A percentile compares a stretch with the other conserved stretches of the same genome.
Conservation (phyloP, 1,140 invertebrate genomes). For the Fragariocoptes setiger region DNA sequence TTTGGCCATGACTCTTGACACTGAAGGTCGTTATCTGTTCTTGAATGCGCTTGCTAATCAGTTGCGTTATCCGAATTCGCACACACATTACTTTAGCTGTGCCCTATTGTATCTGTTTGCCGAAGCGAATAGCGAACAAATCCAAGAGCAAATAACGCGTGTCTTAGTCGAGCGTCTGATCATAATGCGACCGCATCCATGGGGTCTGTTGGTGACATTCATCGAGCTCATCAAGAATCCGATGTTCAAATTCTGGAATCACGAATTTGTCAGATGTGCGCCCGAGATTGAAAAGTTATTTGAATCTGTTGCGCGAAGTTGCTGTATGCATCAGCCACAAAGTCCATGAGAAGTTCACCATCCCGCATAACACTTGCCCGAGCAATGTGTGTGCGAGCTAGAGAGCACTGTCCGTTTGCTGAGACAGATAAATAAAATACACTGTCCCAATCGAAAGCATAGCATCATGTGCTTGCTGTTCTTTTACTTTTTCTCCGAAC, state of each 20-base stretch:
- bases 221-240: constrained; percentile 97
- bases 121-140: constrained; percentile 85
- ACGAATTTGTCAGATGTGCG: constrained; percentile 94
- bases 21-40: constrained; percentile 80
- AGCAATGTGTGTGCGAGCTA: no score
- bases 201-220: constrained; percentile 92
- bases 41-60: constrained; percentile 96
- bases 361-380: no score
- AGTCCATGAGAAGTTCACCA: no score
- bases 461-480: no score
- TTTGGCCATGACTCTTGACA: constrained; percentile 80
- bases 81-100: constrained; percentile 97
- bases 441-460: no score
- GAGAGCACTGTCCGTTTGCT: no score
- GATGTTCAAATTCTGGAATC: constrained; percentile 93
- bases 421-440: no score
- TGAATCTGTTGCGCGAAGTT: constrained; percentile 6
- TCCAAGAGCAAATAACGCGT: constrained; percentile 48
- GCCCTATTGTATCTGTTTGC: constrained; percentile 80
- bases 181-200: constrained; percentile 90
- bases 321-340: no score
- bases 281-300: constrained; percentile 75
- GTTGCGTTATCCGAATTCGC: constrained; percentile 86
- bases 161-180: constrained; percentile 84
- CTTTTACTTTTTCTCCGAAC: no score